Percentiles rank a stretch among this genome's conserved stretches.
Evolutionary conservation across 1,140 invertebrate genomes (phyloP).

Genomic region (Cherax destructor): DNA sequence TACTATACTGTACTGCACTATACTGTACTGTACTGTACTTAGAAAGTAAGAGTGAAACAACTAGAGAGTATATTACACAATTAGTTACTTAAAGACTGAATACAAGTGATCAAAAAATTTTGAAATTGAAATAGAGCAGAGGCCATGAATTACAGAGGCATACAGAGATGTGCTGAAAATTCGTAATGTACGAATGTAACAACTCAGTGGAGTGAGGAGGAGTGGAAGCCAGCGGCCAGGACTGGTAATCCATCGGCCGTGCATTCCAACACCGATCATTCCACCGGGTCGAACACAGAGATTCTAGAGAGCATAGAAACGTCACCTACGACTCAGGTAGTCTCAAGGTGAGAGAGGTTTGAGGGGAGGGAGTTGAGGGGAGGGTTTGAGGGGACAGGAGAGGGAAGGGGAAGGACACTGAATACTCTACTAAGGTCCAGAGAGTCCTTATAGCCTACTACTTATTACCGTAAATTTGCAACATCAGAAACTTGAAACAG

Average conservation of each 20-base stretch:
- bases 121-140: conserved; percentile 40
- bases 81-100: conserved; percentile 22
- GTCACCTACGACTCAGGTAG: conserved; percentile 9
- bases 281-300: too few relatives aligned
- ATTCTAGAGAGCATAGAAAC: conserved; percentile 21
- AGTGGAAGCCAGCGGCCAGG: too few relatives aligned
- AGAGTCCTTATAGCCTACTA: conserved; percentile 48
- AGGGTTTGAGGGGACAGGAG: background rate
- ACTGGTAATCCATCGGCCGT: too few relatives aligned
- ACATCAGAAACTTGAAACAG: conserved; percentile 48
- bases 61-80: conserved; percentile 15
- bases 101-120: conserved; percentile 42
- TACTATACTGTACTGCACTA: too few relatives aligned
- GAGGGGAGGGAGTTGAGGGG: conserved; percentile 3
- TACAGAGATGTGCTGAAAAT: background rate
- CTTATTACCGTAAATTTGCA: conserved; percentile 43
- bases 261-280: too few relatives aligned
- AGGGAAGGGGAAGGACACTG: background rate
- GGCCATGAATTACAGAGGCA: conserved; percentile 6
- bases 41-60: conserved; percentile 30
- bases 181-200: too few relatives aligned
- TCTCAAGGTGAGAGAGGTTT: background rate
- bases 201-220: too few relatives aligned
- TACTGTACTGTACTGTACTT: background rate
- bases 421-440: conserved; percentile 9